Evolutionary conservation across 2,797 vertebrate species (phyloP).

Genomic region (Gymnodraco acuticeps): DNA sequence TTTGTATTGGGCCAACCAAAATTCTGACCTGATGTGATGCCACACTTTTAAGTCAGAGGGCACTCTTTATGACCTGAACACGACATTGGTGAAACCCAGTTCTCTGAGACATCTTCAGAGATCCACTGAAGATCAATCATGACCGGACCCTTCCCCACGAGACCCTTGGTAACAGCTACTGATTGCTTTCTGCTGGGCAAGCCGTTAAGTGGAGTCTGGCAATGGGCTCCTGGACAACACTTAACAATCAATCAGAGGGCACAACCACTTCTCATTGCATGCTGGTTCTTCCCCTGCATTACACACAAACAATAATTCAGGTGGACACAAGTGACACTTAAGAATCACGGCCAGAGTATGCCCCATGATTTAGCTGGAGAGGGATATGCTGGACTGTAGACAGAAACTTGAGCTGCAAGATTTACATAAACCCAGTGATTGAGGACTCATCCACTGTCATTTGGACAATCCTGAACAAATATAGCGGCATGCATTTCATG

Average conservation of each 20-base stretch:
- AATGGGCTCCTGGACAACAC: conserved; percentile 89
- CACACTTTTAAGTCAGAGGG: conserved; percentile 58
- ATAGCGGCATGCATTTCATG: conserved; percentile 29
- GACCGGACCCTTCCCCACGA: conserved; percentile 81
- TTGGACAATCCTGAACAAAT: conserved; percentile 24
- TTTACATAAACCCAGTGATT: conserved; percentile 76
- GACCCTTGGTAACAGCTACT: conserved; percentile 87
- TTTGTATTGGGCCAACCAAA: conserved; percentile 46
- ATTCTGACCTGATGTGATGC: conserved; percentile 54
- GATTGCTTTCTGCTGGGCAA: conserved; percentile 88
- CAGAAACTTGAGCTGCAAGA: conserved; percentile 63
- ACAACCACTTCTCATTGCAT: conserved; percentile 79
- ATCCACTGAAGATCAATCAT: conserved; percentile 86
- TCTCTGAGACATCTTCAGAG: conserved; percentile 81
- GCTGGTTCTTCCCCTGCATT: conserved; percentile 77
- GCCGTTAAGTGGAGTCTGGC: conserved; percentile 86
- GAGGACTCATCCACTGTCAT: conserved; percentile 64
- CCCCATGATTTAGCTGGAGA: conserved; percentile 71
- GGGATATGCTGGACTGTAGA: conserved; percentile 59
- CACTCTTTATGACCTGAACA: conserved; percentile 65
- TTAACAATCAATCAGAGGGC: conserved; percentile 89
- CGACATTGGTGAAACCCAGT: conserved; percentile 69
- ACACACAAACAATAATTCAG: conserved; percentile 88
- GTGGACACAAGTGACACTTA: conserved; percentile 85
- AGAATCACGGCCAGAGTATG: conserved; percentile 78